Evolutionary conservation across 92 coral and sea anemone genomes (phyloP), one percentile per base, ranked within the genome.

Genomic region (Epizoanthus ramosus): DNA sequence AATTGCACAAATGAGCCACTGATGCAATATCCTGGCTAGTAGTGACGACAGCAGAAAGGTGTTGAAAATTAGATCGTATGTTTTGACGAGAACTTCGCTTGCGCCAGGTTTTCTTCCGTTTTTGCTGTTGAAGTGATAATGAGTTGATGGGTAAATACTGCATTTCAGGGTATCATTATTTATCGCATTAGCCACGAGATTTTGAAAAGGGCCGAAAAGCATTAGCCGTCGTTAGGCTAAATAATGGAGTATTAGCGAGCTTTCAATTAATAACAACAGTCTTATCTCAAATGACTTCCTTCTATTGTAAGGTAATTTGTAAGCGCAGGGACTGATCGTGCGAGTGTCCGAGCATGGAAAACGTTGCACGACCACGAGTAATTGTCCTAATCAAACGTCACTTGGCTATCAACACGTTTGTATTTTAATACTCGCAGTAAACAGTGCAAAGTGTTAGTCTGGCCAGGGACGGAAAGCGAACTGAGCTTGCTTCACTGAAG

Each of bases 311-410:
- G 2, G 58, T 18, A 9, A 45, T 8, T 25, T 21, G 9, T 43
- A 12, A 71, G 60, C 6, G 60, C 39, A 47, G 19, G 19, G 58
- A 71, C 76, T 31, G 53, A 24, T 67, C 72, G 47, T 43, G 19
- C 15, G 72, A 19, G 19, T 63, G 50, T 12, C 50, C 54, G 19
- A 67, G 31, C 75, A 41, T n/a, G 75, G 35, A 39, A 70, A n/a
- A 50, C 54, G 54, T 21, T 70, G 33, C 75, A 45, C 52, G n/a
- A 17, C 18, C 75, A 45, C 52, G n/a, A 17, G 41, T 71, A 16
- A 31, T 31, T 75, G 68, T 73, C 28, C 28, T 75, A 76, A 60
- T 76, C 68, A 76, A 59, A 76, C 54, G 81, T 58, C 81, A 76
- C 43, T 35, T 76, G 19, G 22, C 81, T 68, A 56, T 76, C 81